Evolutionary conservation across 2,113 vertebrate genomes (phyloP).

Genomic region (Aegotheles bennettii): DNA sequence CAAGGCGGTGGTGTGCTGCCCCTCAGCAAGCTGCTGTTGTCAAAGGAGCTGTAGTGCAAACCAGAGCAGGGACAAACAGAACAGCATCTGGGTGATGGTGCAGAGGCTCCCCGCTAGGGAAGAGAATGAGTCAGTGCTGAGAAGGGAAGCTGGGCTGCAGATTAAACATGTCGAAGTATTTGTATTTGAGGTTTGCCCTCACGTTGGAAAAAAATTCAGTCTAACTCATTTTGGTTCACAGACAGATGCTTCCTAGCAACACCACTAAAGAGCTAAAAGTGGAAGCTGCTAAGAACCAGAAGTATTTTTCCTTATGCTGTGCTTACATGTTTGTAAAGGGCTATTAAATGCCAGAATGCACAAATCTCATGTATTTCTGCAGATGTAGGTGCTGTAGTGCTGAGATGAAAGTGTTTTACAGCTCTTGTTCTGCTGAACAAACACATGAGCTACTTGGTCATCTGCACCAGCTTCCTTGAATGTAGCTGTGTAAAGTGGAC

Average conservation of each 20-base stretch:
- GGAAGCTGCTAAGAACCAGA: background rate
- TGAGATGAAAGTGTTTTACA: background rate
- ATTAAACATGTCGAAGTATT: background rate
- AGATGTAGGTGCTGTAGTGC: accelerated
- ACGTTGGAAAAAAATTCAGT: background rate
- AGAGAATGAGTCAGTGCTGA: background rate
- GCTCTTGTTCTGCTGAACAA: background rate
- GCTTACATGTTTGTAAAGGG: background rate
- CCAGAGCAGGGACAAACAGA: background rate
- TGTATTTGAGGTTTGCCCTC: background rate
- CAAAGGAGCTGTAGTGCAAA: background rate
- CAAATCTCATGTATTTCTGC: background rate
- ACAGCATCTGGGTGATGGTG: background rate
- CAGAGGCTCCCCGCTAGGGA: background rate
- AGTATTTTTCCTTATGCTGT: background rate
- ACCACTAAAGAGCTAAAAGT: background rate
- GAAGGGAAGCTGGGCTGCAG: background rate
- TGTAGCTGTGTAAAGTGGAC: background rate
- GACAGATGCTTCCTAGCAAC: background rate
- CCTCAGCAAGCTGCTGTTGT: background rate
- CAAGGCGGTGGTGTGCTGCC: background rate
- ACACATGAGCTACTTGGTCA: background rate
- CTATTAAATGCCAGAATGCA: background rate
- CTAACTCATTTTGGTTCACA: background rate
- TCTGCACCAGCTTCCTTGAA: background rate